Evolutionary conservation across 1,140 invertebrate species (phyloP).

Genomic region (Luehdorfia chinensis): DNA sequence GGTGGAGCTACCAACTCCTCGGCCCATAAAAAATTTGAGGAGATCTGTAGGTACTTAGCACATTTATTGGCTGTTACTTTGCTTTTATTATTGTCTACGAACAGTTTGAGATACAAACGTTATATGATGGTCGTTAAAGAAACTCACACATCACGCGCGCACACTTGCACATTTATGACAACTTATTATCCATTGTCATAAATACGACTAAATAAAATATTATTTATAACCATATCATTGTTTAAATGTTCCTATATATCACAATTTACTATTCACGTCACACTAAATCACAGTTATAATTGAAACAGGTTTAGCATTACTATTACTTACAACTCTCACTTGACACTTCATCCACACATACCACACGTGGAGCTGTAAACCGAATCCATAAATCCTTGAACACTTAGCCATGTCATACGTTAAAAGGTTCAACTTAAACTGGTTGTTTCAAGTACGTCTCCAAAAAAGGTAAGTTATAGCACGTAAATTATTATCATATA

Average conservation of each 20-base stretch:
- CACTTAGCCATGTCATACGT: background rate
- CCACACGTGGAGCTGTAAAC: slow-evolving; percentile 30
- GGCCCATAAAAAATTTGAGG: too few relatives aligned
- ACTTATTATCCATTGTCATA: slow-evolving; percentile 1
- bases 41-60: too few relatives aligned
- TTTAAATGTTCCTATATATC: slow-evolving; percentile 31
- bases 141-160: too few relatives aligned
- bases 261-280: slow-evolving; percentile 52
- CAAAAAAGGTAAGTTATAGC: slow-evolving; percentile 59
- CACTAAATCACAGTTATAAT: slow-evolving; percentile 52
- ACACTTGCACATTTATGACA: too few relatives aligned
- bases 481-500: slow-evolving; percentile 70
- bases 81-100: too few relatives aligned
- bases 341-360: slow-evolving; percentile 49
- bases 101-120: too few relatives aligned
- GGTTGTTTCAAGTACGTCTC: slow-evolving; percentile 25
- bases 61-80: too few relatives aligned
- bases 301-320: slow-evolving; percentile 49
- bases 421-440: background rate
- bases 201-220: slow-evolving; percentile 15
- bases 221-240: slow-evolving; percentile 40
- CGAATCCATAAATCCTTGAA: slow-evolving; percentile 1
- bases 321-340: slow-evolving; percentile 51
- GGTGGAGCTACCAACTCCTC: too few relatives aligned
- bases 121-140: too few relatives aligned